phyloP scores from a whole-genome alignment of 2,113 vertebrate species.

The Morone saxatilis region DNA sequence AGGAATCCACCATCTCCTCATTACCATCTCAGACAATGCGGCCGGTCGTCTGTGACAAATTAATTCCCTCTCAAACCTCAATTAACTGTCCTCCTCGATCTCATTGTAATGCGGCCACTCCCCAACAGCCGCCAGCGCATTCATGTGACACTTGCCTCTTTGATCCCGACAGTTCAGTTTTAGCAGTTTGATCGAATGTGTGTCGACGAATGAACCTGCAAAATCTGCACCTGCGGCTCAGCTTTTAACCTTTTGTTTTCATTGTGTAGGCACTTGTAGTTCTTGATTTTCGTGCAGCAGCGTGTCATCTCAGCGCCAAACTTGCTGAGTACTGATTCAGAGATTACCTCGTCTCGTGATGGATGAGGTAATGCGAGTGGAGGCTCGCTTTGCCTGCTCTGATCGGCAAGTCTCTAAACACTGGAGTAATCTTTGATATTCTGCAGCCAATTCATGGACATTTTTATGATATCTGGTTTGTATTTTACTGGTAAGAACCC shows the following conservation, averaged over 20 bases:
- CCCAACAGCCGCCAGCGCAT: background rate
- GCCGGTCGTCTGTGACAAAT: constrained; percentile 30
- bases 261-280: background rate
- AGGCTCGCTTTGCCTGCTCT: background rate
- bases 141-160: background rate
- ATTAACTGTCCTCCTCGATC: background rate
- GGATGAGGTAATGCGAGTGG: constrained; percentile 35
- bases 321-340: constrained; percentile 61
- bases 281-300: background rate
- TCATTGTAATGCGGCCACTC: background rate
- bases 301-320: constrained; percentile 36
- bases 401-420: background rate
- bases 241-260: background rate
- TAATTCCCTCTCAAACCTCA: constrained; percentile 1
- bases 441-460: background rate
- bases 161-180: background rate
- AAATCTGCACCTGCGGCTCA: constrained; percentile 16
- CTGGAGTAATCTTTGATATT: background rate
- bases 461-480: background rate
- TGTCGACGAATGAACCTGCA: background rate
- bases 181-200: background rate
- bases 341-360: constrained; percentile 45
- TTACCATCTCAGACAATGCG: constrained; percentile 16
- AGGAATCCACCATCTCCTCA: background rate
- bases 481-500: background rate